Conservation (phyloP, 2,113 vertebrate genomes). For the Petrocephalus zakoni region DNA sequence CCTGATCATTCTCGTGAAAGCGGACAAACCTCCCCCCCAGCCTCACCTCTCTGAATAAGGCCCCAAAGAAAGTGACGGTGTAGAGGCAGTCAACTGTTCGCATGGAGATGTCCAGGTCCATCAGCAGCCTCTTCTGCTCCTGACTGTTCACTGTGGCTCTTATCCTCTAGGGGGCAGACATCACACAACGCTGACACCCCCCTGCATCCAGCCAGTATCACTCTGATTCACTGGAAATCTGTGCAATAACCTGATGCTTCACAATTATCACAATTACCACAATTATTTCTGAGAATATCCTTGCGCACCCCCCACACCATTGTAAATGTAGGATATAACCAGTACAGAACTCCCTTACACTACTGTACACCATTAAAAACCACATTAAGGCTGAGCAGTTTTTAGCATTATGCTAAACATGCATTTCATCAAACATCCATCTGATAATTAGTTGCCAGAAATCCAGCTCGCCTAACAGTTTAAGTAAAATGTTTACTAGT, state of each 20-base stretch:
- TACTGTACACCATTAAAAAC: not conserved
- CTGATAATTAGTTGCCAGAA: not conserved
- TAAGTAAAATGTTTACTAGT: not conserved
- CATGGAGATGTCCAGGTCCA: slow-evolving; percentile 97
- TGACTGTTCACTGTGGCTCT: slow-evolving; percentile 92
- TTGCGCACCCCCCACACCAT: not conserved
- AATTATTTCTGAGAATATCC: not conserved
- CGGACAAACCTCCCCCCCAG: not conserved
- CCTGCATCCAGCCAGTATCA: not conserved
- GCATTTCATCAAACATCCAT: not conserved
- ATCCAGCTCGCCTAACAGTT: not conserved
- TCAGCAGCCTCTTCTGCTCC: slow-evolving; percentile 91
- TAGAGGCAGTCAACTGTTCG: slow-evolving; percentile 92
- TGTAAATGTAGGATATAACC: not conserved
- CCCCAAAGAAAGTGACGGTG: slow-evolving; percentile 92
- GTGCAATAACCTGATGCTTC: not conserved
- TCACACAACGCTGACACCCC: not conserved
- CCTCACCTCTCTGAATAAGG: slow-evolving; percentile 88
- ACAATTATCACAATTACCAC: too few relatives aligned
- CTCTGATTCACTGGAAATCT: not conserved
- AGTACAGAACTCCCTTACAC: not conserved
- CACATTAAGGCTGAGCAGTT: not conserved
- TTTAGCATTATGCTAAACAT: not conserved
- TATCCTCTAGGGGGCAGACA: slow-evolving; percentile 65
- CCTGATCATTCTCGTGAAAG: not conserved